Percentiles rank a stretch among this genome's conserved stretches.
phyloP scores from a whole-genome alignment of 2,113 vertebrate genomes.

The Microcebus tavaratra region DNA sequence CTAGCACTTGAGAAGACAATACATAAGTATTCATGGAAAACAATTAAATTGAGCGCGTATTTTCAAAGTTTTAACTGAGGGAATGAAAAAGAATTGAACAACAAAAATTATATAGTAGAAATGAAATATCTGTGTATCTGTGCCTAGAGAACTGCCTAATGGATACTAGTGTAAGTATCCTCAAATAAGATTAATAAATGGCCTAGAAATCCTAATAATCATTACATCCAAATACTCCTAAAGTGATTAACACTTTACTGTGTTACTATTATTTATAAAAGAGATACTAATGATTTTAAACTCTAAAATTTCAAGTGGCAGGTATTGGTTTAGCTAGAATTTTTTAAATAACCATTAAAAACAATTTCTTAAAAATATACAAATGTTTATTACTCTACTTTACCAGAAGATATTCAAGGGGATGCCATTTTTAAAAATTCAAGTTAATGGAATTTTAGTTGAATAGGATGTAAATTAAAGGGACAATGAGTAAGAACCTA shows the following conservation, averaged over 20 bases:
- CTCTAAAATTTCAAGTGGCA: background rate
- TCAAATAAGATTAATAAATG: background rate
- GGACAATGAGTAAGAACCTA: background rate
- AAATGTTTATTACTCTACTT: background rate
- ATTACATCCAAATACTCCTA: background rate
- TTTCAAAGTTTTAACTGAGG: constrained; percentile 26
- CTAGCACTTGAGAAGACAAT: constrained; percentile 67
- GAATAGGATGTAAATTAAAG: background rate
- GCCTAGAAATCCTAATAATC: background rate
- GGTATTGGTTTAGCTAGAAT: background rate
- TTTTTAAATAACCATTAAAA: background rate
- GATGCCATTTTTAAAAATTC: background rate
- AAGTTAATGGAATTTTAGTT: background rate
- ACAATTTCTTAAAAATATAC: background rate
- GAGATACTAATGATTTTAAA: background rate
- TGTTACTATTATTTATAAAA: background rate
- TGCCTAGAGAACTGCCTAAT: background rate
- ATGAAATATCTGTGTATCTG: too few relatives aligned
- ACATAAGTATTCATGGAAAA: too few relatives aligned
- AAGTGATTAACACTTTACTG: background rate
- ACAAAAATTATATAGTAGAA: background rate
- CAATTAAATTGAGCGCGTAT: constrained; percentile 21
- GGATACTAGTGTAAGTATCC: background rate
- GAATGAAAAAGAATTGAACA: background rate
- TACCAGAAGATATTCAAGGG: background rate